Evolutionary conservation across 2,113 vertebrate species (phyloP).

Genomic region (Megaceryle maxima): DNA sequence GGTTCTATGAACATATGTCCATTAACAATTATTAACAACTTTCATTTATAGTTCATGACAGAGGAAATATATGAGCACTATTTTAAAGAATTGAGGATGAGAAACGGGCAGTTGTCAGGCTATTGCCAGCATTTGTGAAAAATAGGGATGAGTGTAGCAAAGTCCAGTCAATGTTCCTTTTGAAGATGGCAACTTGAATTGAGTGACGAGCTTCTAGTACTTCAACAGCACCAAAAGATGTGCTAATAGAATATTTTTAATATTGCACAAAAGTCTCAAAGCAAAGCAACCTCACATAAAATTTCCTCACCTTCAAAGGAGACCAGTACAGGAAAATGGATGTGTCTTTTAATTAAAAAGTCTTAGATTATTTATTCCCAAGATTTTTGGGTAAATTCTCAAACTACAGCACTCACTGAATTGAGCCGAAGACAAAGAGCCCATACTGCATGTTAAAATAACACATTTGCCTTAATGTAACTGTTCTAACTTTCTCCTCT

Average conservation of each 20-base stretch:
- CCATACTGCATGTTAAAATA: not conserved
- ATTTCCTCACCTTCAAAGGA: not conserved
- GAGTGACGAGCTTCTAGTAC: not conserved
- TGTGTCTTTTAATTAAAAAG: not conserved
- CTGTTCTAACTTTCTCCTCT: not conserved
- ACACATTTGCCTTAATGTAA: not conserved
- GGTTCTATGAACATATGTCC: not conserved
- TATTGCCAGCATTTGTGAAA: not conserved
- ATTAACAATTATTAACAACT: not conserved
- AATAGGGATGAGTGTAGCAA: not conserved
- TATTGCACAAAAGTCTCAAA: not conserved
- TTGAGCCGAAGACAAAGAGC: not conserved
- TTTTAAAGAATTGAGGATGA: not conserved
- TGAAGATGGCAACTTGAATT: not conserved
- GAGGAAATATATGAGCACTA: not conserved
- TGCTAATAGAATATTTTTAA: not conserved
- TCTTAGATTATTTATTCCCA: not conserved
- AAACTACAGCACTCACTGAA: not conserved
- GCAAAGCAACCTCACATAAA: not conserved
- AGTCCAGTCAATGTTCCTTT: not conserved
- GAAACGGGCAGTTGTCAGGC: not conserved
- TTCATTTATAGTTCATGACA: not conserved
- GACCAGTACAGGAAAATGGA: not conserved
- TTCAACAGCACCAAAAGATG: not conserved
- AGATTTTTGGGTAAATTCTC: not conserved